Base-by-base conservation (phyloP, 2,797 vertebrate genomes). In the Bufotes viridis region DNA sequence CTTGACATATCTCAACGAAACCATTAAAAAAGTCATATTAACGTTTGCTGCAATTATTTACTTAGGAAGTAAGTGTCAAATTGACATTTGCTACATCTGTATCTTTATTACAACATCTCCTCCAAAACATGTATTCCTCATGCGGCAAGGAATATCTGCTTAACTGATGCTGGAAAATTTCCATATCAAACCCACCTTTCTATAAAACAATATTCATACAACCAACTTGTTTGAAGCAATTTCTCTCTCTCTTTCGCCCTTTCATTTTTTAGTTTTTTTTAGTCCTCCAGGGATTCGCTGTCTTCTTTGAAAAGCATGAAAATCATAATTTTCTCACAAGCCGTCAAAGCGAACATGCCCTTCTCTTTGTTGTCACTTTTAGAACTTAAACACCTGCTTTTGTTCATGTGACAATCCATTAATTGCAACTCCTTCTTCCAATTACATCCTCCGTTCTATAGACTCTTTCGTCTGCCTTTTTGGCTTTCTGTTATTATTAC, bases 351-450 rank as follows among this genome's bases (percentile, higher is more conserved):
- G 2, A 18, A 75, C 42, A 75, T 84, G 72, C 61, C 49, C 58
- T 17, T 49, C 51, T 55, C n/a, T 51, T 34, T 51, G n/a, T 65
- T 55, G 17, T 51, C 12, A 13, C 51, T 18, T 29, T 63, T 24
- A 61, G 11, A 65, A 65, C 60, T 67, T 85, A 85, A 85, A 75
- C 57, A 65, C 72, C 42, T 67, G 74, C 60, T 67, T 51, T 74
- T 78, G 74, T 78, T 80, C 75, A 24, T 75, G 26, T 83, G 49
- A 82, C 51, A 53, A 76, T 49, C 13, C 51, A 15, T 74, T 87
- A 65, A 86, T 86, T 79, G 70, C 49, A 55, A 78, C 58, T 22
- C 34, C 58, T 82, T 76, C 58, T 82, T 81, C 70, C 29, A 49
- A 51, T 63, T 81, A 29, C 42, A 70, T 20, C 29, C 65, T 49